Conservation (phyloP, 1,140 invertebrate genomes). For the Zaprionus ghesquierei region DNA sequence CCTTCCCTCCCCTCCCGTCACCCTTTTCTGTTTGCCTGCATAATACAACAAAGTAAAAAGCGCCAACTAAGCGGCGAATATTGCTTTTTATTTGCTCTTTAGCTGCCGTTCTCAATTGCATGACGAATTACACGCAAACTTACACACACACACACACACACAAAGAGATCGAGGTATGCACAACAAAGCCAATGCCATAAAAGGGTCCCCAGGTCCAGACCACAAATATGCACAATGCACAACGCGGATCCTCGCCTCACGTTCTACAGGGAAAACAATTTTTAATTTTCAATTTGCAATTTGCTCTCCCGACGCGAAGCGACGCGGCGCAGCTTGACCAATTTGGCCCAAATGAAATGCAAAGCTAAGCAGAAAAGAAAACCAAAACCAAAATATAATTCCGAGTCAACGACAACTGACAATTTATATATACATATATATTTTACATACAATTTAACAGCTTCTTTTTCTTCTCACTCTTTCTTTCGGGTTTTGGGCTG, state of each 20-base stretch:
- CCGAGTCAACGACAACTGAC: constrained; percentile 21
- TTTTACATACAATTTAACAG: background rate
- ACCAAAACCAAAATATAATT: constrained; percentile 2
- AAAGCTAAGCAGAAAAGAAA: constrained; percentile 51
- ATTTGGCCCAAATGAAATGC: constrained; percentile 69
- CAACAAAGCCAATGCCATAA: constrained; percentile 48
- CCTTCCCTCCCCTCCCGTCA: background rate
- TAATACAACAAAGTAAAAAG: constrained; percentile 56
- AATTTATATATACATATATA: background rate
- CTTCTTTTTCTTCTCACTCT: background rate
- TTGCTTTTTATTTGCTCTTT: constrained; percentile 47
- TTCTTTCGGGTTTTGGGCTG: background rate
- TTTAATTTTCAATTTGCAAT: constrained; percentile 46
- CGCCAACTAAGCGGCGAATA: constrained; percentile 70
- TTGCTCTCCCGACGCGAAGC: background rate
- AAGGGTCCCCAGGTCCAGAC: constrained; percentile 37
- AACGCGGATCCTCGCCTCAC: constrained; percentile 36
- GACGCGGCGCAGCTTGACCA: constrained; percentile 23
- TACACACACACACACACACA: background rate
- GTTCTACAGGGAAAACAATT: background rate
- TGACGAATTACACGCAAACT: constrained; percentile 61
- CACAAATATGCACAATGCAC: constrained; percentile 65
- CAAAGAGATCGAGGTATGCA: background rate
- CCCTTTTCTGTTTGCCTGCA: constrained; percentile 21
- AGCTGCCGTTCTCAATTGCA: constrained; percentile 50